Conservation (phyloP, 2,113 vertebrate genomes). For the Origma solitaria region DNA sequence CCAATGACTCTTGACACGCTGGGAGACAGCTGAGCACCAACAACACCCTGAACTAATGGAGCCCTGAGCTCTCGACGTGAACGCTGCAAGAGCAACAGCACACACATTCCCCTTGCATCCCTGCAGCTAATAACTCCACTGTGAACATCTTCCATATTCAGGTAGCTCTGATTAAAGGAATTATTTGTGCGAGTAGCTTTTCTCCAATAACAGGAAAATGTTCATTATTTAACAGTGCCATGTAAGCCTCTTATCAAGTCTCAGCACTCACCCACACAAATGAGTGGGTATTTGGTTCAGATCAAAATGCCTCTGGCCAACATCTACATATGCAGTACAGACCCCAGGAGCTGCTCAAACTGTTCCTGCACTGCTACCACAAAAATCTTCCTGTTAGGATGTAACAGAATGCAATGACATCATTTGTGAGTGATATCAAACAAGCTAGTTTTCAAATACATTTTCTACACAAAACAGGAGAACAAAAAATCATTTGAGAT, state of each 20-base stretch:
- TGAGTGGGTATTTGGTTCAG: background rate
- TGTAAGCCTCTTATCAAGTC: background rate
- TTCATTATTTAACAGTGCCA: background rate
- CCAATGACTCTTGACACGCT: background rate
- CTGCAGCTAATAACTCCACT: background rate
- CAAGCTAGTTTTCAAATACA: background rate
- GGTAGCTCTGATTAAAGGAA: background rate
- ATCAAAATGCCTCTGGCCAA: background rate
- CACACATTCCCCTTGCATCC: background rate
- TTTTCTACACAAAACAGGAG: background rate
- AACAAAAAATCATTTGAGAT: background rate
- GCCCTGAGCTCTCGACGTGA: background rate
- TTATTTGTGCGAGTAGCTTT: background rate
- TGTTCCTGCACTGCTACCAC: background rate
- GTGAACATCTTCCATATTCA: background rate
- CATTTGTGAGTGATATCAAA: too few species aligned
- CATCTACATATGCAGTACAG: background rate
- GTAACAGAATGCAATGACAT: rapidly evolving
- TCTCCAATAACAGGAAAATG: background rate
- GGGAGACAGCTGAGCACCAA: background rate
- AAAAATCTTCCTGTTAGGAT: background rate
- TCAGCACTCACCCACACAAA: background rate
- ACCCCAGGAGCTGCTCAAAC: background rate
- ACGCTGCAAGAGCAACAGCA: background rate
- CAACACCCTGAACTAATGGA: background rate